Base-by-base conservation (phyloP, 2,888 invertebrate genomes). In the Thymelicus sylvestris region DNA sequence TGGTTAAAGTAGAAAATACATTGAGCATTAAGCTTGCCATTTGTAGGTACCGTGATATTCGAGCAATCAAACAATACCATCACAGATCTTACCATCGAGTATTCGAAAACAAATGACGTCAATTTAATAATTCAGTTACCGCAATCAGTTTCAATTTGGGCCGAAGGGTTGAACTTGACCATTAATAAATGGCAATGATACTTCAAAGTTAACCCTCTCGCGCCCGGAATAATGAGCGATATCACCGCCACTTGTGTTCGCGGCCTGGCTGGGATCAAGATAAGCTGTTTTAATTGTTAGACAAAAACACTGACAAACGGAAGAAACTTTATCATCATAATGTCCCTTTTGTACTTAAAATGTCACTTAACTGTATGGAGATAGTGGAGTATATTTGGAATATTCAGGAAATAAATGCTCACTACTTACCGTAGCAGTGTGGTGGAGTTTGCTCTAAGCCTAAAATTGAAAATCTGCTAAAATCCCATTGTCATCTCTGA, bases 161-260 rank as follows among this genome's bases (percentile, higher is more conserved):
- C 74, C 80, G 77, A 80, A 78, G 82, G 87, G 86, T 81, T 83
- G 77, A 86, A 92, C 91, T 93, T 92, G 92, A 93, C 92, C 93
- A 89, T 91, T 93, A 89, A 92, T 91, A 92, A 93, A 93, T 91
- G 88, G 91, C 86, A 90, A 91, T 92, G 91, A 92, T 92, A 92
- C 93, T 93, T 91, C 91, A 92, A 89, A 92, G 87, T 92, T 91
- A 91, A 92, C 92, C 92, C 92, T 90, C 86, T 84, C 84, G 70
- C 71, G 75, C 76, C 74, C 75, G 72, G 80, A 82, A 85, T 87
- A 87, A 89, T 88, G 87, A 89, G 88, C 83, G 88, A 80, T 86
- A 88, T 86, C 87, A 83, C 79, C 80, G 78, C 81, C 80, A 83
- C 82, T 85, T 82, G 83, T 77, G 80, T 79, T 68, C 67, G 71